phyloP scores from a whole-genome alignment of 2,113 vertebrate species.

The Cyrtonyx montezumae region DNA sequence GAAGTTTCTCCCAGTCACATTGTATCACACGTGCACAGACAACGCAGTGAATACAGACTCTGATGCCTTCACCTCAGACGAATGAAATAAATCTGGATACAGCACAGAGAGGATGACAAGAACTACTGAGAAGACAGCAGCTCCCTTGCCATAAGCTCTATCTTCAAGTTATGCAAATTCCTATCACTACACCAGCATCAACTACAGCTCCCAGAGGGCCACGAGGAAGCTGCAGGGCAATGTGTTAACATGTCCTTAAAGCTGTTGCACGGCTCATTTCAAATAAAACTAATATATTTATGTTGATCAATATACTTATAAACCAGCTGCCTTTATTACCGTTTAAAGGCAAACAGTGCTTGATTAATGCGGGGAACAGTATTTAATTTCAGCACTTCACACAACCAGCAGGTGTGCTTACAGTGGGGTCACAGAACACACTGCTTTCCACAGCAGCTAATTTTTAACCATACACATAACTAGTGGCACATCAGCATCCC shows the following conservation, averaged over 20 bases:
- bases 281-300: not conserved
- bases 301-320: not conserved
- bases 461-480: not conserved
- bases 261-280: not conserved
- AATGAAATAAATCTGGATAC: not conserved
- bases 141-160: not conserved
- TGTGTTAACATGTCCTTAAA: not conserved
- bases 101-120: not conserved
- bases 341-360: not conserved
- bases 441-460: not conserved
- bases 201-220: not conserved
- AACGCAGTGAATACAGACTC: not conserved
- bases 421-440: not conserved
- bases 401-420: not conserved
- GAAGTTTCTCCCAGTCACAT: constrained; percentile 38
- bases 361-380: not conserved
- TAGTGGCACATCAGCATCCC: not conserved
- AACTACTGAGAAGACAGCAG: not conserved
- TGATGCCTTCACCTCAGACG: not conserved
- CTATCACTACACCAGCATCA: not conserved
- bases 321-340: not conserved
- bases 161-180: not conserved
- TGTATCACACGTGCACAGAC: not conserved
- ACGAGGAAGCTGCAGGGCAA: not conserved
- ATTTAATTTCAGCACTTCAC: not conserved